Base-by-base conservation (phyloP, 2,113 vertebrate species). In the Vanacampus margaritifer region DNA sequence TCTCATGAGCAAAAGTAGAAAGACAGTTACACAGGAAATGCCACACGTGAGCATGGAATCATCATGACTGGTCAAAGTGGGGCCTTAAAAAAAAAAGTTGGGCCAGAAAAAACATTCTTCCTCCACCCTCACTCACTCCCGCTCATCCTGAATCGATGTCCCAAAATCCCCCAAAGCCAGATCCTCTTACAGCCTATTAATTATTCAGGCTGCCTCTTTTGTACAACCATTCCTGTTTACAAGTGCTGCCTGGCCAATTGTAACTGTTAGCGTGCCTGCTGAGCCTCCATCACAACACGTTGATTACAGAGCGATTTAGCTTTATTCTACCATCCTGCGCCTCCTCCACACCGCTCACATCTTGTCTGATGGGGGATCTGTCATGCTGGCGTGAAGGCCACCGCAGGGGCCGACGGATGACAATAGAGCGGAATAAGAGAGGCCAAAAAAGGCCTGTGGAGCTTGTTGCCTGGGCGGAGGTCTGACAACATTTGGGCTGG, bases 221-320 rank as follows among this genome's bases (percentile, higher is more conserved):
- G 90, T 93, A 91, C 86, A 91, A 88, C 90, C 91, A 87, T 91
- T 92, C 86, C 91, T 94, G 90, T 94, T 94, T 93, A 94, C 93
- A 95, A 94, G 92, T 91, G 78, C 93, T 92, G 90, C 85, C 91
- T 81, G 85, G 82, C 89, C 91, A 92, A 89, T 91, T 91, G 89
- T 85, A 93, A 94, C 91, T 91, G 90, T 91, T 92, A 90, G 88
- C 70, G 88, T 92, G 92, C 85, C 87, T 81, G 80, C 63, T 83
- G 79, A 88, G 84, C 81, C 78, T 79, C 80, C 84, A 80, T 86
- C 82, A 80, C 87, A 85, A 79, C 82, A 74, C 70, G 65, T 84
- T 88, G 86, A 89, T 89, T 80, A 86, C 84, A 81, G 74, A 73
- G 78, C 77, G 76, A 87, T 88, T 83, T 88, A 83, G 82, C 71